Evolutionary conservation across 2,888 invertebrate species (phyloP), one percentile per base, ranked within the genome.

Genomic region (Adelognathus sp.): DNA sequence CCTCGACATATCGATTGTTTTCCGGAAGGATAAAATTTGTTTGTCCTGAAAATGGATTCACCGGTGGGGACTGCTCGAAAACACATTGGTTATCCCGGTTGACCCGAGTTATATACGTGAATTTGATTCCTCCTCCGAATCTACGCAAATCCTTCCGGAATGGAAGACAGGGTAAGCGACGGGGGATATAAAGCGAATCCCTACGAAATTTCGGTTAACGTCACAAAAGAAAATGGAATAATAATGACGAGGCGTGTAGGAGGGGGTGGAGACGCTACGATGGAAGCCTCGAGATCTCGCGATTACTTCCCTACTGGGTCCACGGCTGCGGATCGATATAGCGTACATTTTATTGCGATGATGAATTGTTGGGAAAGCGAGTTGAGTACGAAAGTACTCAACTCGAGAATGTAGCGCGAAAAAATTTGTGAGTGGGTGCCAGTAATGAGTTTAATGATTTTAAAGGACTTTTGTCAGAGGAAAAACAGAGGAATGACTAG

Each of bases 171-270:
- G 46, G n/a, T 21, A 60, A 60, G n/a, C 29, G 50, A 27, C 14
- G 11, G 31, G 60, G 44, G 44, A 54, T n/a, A 16, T 61, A 52
- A 11, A 41, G 16, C n/a, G 14, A 14, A 56, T 46, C 63, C 69
- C 44, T 63, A 6, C 24, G 14, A 56, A 75, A 63, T 54, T 54
- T 21, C 44, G 36, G 44, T 63, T 29, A 39, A 44, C 46, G 36
- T 39, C 46, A 56, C 54, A 36, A 61, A 56, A 29, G 69, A 69
- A 69, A 63, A 54, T 69, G 54, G 46, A 61, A 75, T 63, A 69
- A 75, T 69, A 50, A 63, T 69, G 61, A 66, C 60, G 39, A 21
- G 46, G 14, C 24, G 27, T 24, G 46, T 31, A 24, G 18, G 61
- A 54, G 41, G 16, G 14, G 24, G 31, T 27, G 24, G 41, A 24